Percentiles rank a stretch among this genome's conserved stretches.
These are phyloP conservation scores for Ciona savignyi DNA, from an alignment of 23 tunicate species.

Conservation along the genomic window DNA sequence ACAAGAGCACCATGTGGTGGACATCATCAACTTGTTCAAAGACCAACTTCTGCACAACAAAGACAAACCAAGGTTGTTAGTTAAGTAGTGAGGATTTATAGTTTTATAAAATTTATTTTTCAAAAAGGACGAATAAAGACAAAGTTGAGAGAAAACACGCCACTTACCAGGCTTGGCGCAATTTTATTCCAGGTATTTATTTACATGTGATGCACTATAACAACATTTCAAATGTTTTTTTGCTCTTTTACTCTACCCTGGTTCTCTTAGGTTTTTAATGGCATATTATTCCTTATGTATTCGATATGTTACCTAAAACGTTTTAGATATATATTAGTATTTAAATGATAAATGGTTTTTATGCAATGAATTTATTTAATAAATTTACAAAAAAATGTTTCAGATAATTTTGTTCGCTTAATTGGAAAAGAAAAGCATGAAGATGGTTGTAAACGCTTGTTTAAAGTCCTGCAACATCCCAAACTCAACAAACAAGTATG, in stretches of 20 bases:
- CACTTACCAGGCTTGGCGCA: slow-evolving; percentile 35
- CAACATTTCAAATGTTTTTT: background rate
- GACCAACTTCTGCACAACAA: slow-evolving; percentile 50
- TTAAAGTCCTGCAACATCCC: slow-evolving; percentile 62
- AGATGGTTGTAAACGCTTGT: slow-evolving; percentile 53
- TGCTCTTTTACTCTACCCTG: too few species aligned
- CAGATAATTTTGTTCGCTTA: slow-evolving; percentile 25
- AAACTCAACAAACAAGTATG: slow-evolving; percentile 77
- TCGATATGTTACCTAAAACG: too few species aligned
- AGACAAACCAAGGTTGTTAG: slow-evolving; percentile 48
- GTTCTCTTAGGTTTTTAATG: too few species aligned
- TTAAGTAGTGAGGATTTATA: too few species aligned
- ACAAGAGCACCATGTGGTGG: slow-evolving; percentile 83
- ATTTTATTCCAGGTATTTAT: slow-evolving; percentile 64
- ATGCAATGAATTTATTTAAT: too few species aligned
- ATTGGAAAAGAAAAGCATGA: slow-evolving; percentile 67
- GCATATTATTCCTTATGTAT: too few species aligned
- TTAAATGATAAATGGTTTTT: too few species aligned
- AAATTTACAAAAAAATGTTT: too few species aligned
- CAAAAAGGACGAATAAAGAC: slow-evolving; percentile 58
- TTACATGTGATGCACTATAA: background rate
- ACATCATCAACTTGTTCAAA: slow-evolving; percentile 48
- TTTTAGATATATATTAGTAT: too few species aligned
- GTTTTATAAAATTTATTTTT: too few species aligned
- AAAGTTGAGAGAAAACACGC: slow-evolving; percentile 33